Evolutionary conservation across 2,888 invertebrate genomes (phyloP).

Genomic region (Tetheella fluctuosa): DNA sequence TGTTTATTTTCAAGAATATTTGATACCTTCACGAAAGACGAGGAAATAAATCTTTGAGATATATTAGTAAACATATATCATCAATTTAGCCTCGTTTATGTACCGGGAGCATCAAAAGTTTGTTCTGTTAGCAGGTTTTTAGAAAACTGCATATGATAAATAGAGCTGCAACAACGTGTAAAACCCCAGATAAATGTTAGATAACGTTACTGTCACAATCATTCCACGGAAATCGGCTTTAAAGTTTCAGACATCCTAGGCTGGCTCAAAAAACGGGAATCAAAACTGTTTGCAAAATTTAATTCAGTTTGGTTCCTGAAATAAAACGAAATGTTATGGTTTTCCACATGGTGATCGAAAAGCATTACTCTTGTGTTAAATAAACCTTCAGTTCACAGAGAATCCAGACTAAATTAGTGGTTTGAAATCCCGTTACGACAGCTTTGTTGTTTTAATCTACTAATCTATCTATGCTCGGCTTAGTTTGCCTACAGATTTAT

Average conservation of each 20-base stretch:
- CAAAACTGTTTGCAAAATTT: not conserved
- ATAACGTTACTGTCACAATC: not conserved
- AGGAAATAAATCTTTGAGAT: not conserved
- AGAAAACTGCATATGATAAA: too few relatives aligned
- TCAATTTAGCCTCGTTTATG: too few relatives aligned
- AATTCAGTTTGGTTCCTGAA: not conserved
- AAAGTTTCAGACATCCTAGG: not conserved
- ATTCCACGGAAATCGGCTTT: not conserved
- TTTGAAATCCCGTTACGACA: not conserved
- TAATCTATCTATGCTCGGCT: slow-evolving; percentile 2
- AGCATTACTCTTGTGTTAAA: slow-evolving; percentile 16
- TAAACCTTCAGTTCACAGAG: slow-evolving; percentile 14
- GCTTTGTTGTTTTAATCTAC: slow-evolving; percentile 8
- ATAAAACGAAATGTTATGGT: not conserved
- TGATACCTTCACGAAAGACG: not conserved
- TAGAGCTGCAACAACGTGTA: too few relatives aligned
- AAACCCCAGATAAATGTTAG: too few relatives aligned
- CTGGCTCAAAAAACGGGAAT: not conserved
- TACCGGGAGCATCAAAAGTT: not conserved
- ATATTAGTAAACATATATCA: not conserved
- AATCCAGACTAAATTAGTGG: slow-evolving; percentile 1
- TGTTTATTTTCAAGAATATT: slow-evolving; percentile 19
- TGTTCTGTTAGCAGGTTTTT: too few relatives aligned
- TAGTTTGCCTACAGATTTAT: slow-evolving; percentile 1
- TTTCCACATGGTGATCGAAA: not conserved